These are phyloP conservation scores for Rhyacophila brunnea DNA, from an alignment of 1,140 invertebrate species.

Conservation along the genomic window DNA sequence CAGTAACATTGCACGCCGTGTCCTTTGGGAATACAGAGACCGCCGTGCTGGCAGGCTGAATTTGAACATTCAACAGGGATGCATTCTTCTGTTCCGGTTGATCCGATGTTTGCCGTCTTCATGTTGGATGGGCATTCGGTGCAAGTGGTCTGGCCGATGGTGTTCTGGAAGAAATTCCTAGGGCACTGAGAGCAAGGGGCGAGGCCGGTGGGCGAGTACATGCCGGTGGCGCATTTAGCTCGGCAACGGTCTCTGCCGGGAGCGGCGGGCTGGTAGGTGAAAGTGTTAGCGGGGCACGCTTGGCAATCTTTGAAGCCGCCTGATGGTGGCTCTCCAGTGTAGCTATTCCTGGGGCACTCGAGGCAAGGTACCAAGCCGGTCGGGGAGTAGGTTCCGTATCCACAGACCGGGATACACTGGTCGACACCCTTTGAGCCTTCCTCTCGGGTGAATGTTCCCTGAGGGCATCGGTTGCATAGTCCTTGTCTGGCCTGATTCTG, in stretches of 20 bases:
- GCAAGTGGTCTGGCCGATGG: constrained; percentile 78
- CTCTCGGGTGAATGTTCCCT: constrained; percentile 88
- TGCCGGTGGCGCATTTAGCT: constrained; percentile 87
- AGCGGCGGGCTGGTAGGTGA: constrained; percentile 90
- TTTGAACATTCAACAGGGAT: constrained; percentile 81
- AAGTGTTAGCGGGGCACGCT: constrained; percentile 85
- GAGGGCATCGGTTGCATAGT: constrained; percentile 82
- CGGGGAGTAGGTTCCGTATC: constrained; percentile 93
- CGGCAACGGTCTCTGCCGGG: constrained; percentile 81
- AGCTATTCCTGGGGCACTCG: constrained; percentile 92
- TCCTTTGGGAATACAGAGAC: constrained; percentile 82
- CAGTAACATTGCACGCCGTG: constrained; percentile 85
- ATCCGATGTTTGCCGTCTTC: constrained; percentile 73
- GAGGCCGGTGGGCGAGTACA: constrained; percentile 91
- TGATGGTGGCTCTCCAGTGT: constrained; percentile 80
- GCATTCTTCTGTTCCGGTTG: constrained; percentile 80
- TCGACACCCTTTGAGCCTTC: constrained; percentile 81
- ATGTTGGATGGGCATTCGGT: constrained; percentile 85
- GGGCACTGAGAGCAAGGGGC: constrained; percentile 95
- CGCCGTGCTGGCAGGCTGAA: constrained; percentile 89
- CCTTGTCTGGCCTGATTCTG: constrained; percentile 90
- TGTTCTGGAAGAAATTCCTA: constrained; percentile 85
- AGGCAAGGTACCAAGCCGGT: constrained; percentile 93
- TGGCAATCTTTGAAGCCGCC: constrained; percentile 94
- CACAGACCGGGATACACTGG: constrained; percentile 91